Conservation (phyloP, 1,140 invertebrate genomes). For the Pygmarrhopalites habei region DNA sequence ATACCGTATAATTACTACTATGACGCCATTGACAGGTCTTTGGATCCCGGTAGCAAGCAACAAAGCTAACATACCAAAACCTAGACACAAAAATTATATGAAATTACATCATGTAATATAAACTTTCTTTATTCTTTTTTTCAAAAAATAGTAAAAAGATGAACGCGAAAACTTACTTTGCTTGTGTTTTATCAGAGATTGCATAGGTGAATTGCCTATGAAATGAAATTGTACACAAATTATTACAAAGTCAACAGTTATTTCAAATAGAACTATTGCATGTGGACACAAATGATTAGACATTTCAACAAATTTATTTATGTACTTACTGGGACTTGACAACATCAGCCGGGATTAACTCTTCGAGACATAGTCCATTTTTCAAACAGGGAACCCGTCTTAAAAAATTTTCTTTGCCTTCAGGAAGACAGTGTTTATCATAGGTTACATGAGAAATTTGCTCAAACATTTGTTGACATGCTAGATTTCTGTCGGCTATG, state of each 20-base stretch:
- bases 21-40: constrained; percentile 75
- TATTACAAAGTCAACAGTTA: no score
- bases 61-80: constrained; percentile 93
- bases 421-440: constrained; percentile 71
- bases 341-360: constrained; percentile 76
- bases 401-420: constrained; percentile 72
- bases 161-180: constrained; percentile 56
- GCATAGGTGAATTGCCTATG: constrained; percentile 96
- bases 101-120: no score
- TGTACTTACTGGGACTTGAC: constrained; percentile 68
- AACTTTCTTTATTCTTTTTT: no score
- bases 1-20: constrained; percentile 50
- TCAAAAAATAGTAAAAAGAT: no score
- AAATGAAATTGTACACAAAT: no score
- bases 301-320: no score
- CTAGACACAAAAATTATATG: constrained; percentile 49
- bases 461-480: constrained; percentile 77
- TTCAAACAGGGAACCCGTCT: constrained; percentile 76
- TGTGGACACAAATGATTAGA: no score
- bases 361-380: constrained; percentile 72
- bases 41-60: constrained; percentile 77
- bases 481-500: constrained; percentile 53
- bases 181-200: constrained; percentile 77
- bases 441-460: constrained; percentile 73
- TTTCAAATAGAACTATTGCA: no score